Percentiles rank a stretch among this genome's conserved stretches.
Evolutionary conservation across 2,888 invertebrate species (phyloP).

Genomic region (Drosophila neutralis): DNA sequence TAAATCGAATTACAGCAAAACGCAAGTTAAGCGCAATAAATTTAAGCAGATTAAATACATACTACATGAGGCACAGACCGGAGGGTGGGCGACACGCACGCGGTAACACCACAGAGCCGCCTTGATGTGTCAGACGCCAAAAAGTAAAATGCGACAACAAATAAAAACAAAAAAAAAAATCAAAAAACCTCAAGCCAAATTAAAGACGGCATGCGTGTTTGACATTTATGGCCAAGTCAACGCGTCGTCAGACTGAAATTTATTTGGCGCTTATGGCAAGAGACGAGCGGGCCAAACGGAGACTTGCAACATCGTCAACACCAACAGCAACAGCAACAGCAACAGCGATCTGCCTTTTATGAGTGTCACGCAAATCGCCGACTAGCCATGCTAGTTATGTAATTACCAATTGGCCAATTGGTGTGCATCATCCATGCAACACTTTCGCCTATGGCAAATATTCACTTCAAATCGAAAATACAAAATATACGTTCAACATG

Average conservation of each 20-base stretch:
- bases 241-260: conserved; percentile 44
- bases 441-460: conserved; percentile 11
- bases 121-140: conserved; percentile 67
- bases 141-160: not conserved
- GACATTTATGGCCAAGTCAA: conserved; percentile 57
- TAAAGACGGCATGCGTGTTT: conserved; percentile 36
- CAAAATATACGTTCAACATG: no score
- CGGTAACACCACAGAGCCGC: conserved; percentile 39
- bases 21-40: conserved; percentile 65
- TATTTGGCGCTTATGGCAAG: conserved; percentile 21
- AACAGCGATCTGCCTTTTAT: conserved; percentile 28
- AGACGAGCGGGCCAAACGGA: not conserved
- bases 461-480: not conserved
- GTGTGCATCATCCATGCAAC: conserved; percentile 8
- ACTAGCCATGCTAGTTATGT: conserved; percentile 11
- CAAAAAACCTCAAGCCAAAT: conserved; percentile 40
- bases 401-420: conserved; percentile 18
- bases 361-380: conserved; percentile 23
- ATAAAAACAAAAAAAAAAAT: not conserved
- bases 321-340: not conserved
- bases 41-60: conserved; percentile 68
- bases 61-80: conserved; percentile 26
- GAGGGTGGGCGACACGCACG: conserved; percentile 36
- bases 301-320: conserved; percentile 32
- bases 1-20: conserved; percentile 71